phyloP scores from a whole-genome alignment of 30 jellyfish, hydroid and myxozoan genomes.

The Hydractinia symbiolongicarpus region DNA sequence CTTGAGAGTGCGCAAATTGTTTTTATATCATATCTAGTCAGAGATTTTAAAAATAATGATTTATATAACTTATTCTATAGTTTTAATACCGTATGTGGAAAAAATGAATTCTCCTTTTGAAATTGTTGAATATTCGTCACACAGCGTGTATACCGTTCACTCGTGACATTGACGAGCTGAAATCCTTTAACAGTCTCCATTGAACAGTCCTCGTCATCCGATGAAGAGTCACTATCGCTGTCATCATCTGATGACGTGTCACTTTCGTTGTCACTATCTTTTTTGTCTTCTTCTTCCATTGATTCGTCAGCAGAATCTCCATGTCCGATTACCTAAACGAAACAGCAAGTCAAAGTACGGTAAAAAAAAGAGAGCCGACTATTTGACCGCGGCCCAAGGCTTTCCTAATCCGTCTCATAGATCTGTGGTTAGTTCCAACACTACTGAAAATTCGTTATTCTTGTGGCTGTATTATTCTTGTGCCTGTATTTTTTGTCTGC shows the following conservation, averaged over 20 bases:
- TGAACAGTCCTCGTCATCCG: not conserved
- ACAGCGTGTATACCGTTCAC: constrained; percentile 5
- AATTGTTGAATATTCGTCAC: not conserved
- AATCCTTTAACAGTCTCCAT: not conserved
- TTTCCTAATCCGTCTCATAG: too few relatives aligned
- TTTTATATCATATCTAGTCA: too few relatives aligned
- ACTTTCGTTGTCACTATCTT: constrained; percentile 1
- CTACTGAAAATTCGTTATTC: too few relatives aligned
- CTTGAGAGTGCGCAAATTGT: too few relatives aligned
- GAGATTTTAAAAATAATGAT: too few relatives aligned
- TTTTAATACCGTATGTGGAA: not conserved
- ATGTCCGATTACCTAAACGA: not conserved
- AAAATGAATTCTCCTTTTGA: not conserved
- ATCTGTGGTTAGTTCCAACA: too few relatives aligned
- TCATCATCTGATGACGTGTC: constrained; percentile 1
- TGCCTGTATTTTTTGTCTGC: too few relatives aligned
- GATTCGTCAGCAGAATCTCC: not conserved
- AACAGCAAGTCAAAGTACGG: not conserved
- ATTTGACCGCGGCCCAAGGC: too few relatives aligned
- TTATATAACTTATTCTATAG: too few relatives aligned
- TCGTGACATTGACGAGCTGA: not conserved
- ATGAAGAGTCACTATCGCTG: not conserved
- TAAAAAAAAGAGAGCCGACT: too few relatives aligned
- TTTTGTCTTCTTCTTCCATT: not conserved
- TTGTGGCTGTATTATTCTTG: too few relatives aligned